Base-by-base conservation (phyloP, 1,140 invertebrate species). In the Ips typographus region DNA sequence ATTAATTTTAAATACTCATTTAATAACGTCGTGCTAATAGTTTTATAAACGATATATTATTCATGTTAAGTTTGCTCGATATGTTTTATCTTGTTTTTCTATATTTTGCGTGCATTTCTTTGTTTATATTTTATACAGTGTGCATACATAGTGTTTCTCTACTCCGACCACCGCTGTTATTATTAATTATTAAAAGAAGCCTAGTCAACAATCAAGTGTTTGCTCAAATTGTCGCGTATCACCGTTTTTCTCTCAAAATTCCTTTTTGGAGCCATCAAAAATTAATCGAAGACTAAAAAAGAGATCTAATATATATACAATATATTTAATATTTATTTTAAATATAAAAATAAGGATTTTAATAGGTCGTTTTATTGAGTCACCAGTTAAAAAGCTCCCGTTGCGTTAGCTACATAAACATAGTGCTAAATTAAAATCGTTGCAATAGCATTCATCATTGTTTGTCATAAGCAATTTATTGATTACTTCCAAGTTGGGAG, bases 241-340 rank as follows among this genome's bases (percentile, higher is more conserved):
- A 5, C 8, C 5, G 40, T 44, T 40, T 57, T 42, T 43, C 22
- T 61, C 44, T 22, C 8, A 5, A 61, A 61, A 43, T 43, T 44
- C 37, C n/a, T 4, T 61, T 44, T 4, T 44, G 40, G 58, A 8
- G 58, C n/a, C 22, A 61, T 61, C 7, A 61, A 61, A 61, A 56
- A 37, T n/a, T n/a, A 22, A 43, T 44, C 36, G 41, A 40, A 40
- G 56, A 61, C 40, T 42, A 42, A 43, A 61, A 61, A 61, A 61
- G 58, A 58, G 40, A 7, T 61, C 58, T 61, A 61, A 61, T 61
- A 61, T 61, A 44, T 61, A 43, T 61, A 61, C 44, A 61, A 61
- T 61, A 61, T 61, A 44, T 61, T 61, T 61, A 61, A 43, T 61
- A 61, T 61, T 61, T 61, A 61, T 61, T 61, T 61, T 61, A 61